phyloP scores from a whole-genome alignment of 2,888 invertebrate species.

The Ophion obscuratus region DNA sequence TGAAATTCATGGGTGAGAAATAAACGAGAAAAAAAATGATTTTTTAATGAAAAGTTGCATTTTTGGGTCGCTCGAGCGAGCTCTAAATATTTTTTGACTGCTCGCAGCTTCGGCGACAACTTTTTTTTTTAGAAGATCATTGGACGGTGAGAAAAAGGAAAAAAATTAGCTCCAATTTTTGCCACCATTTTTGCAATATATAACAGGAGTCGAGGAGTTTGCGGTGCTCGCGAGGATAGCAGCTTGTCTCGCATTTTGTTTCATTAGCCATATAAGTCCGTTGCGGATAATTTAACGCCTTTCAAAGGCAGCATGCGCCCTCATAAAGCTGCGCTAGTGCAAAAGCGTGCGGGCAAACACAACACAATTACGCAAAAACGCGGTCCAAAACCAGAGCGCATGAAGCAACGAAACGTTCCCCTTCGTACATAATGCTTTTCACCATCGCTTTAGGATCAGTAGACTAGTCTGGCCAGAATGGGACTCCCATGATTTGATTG shows the following conservation, averaged over 20 bases:
- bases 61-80: no score
- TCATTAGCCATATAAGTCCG: conserved; percentile 69
- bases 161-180: background rate
- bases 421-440: conserved; percentile 34
- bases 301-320: conserved; percentile 60
- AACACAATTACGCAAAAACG: conserved; percentile 33
- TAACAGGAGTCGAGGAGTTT: conserved; percentile 15
- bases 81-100: no score
- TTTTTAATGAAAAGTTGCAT: no score
- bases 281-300: conserved; percentile 65
- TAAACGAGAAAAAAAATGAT: no score
- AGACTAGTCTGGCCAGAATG: conserved; percentile 10
- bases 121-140: no score
- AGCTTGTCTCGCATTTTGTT: conserved; percentile 62
- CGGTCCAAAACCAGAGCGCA: conserved; percentile 25
- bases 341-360: conserved; percentile 28
- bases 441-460: conserved; percentile 41
- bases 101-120: no score
- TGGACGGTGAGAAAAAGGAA: background rate
- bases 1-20: no score
- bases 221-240: conserved; percentile 47
- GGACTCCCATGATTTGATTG: conserved; percentile 7
- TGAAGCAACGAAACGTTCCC: conserved; percentile 37
- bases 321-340: conserved; percentile 59
- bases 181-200: background rate